A percentile compares a stretch with the other conserved stretches of the same genome.
These are phyloP conservation scores for Ciona savignyi DNA, from an alignment of 23 tunicate species.

Conservation along the genomic window DNA sequence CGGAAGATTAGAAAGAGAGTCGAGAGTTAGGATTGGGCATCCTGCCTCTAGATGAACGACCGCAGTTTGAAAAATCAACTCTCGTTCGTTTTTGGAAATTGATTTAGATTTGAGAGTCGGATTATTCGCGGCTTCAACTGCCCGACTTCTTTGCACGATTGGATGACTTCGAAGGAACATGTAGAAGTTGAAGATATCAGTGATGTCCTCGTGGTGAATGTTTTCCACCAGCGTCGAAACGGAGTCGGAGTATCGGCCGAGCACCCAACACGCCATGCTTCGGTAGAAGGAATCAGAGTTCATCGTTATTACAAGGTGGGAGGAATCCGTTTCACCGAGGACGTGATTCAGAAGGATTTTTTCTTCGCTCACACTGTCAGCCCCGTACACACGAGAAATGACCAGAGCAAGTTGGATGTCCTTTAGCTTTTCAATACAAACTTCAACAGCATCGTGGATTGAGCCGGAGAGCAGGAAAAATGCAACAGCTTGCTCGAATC, in stretches of 20 bases:
- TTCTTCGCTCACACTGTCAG: conserved; percentile 21
- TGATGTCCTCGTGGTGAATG: conserved; percentile 31
- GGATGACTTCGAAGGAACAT: conserved; percentile 71
- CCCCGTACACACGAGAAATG: conserved; percentile 46
- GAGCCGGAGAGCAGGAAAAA: conserved; percentile 89
- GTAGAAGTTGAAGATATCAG: conserved; percentile 92
- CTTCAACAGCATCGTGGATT: conserved; percentile 84
- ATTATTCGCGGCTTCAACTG: background rate
- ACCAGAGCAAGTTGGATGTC: conserved; percentile 82
- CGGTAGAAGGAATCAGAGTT: conserved; percentile 55
- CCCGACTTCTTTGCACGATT: conserved; percentile 29
- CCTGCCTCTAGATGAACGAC: conserved; percentile 83
- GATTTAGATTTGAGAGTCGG: background rate
- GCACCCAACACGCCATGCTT: conserved; percentile 87
- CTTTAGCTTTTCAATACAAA: conserved; percentile 72
- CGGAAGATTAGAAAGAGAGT: conserved; percentile 63
- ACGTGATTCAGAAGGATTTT: conserved; percentile 29
- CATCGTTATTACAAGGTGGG: background rate
- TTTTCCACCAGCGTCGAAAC: conserved; percentile 52
- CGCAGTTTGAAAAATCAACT: conserved; percentile 76
- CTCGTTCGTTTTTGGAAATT: conserved; percentile 39
- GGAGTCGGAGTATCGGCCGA: conserved; percentile 57
- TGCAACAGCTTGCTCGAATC: conserved; percentile 81
- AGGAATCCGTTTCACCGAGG: conserved; percentile 3
- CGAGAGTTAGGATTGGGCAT: conserved; percentile 79